Percentiles rank a stretch among this genome's conserved stretches.
Conservation (phyloP, 2,113 vertebrate species). For the Seriola dumerili region DNA sequence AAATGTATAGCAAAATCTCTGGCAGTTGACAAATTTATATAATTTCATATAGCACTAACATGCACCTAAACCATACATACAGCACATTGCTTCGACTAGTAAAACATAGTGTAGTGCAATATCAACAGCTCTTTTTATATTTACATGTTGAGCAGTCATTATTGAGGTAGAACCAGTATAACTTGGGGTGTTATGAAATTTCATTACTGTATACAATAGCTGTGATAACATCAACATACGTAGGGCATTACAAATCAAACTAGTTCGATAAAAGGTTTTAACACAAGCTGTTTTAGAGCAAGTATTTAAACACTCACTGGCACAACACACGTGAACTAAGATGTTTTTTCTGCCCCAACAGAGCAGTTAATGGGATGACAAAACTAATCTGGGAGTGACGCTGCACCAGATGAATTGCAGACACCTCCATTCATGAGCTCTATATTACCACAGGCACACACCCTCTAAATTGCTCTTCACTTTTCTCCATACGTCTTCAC, state of each 20-base stretch:
- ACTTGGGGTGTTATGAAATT: no score
- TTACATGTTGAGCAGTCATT: neutral
- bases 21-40: neutral
- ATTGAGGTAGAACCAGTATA: neutral
- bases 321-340: neutral
- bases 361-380: slow-evolving; percentile 59
- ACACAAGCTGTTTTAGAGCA: neutral
- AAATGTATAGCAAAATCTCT: no score
- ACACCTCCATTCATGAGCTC: slow-evolving; percentile 4
- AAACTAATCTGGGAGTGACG: slow-evolving; percentile 51
- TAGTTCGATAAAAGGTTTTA: neutral
- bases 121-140: neutral
- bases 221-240: neutral
- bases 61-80: neutral
- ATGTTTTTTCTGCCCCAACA: slow-evolving; percentile 22
- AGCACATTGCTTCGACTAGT: neutral
- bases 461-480: neutral
- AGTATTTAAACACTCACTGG: neutral
- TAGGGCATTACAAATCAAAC: neutral
- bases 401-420: slow-evolving; percentile 13
- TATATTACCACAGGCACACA: slow-evolving; percentile 3
- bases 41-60: neutral
- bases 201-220: neutral
- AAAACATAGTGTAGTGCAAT: neutral
- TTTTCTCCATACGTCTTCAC: neutral